A percentile compares a stretch with the other conserved stretches of the same genome.
These are phyloP conservation scores for Arenaria interpres DNA, from an alignment of 2,113 vertebrate genomes.

Conservation along the genomic window DNA sequence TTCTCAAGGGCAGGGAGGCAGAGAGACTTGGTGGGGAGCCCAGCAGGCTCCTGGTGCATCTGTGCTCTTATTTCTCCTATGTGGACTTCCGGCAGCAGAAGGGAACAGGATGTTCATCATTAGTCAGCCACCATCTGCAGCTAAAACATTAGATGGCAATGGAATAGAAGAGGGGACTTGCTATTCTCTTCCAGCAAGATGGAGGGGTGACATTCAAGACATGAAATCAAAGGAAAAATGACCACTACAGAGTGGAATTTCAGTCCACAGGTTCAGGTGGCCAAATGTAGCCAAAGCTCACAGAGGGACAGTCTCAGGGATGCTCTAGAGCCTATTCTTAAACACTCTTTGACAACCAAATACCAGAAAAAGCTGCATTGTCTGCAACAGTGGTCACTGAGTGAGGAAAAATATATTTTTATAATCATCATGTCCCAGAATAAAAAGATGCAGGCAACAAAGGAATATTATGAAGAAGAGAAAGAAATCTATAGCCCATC, in stretches of 20 bases:
- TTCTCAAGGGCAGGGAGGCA: not conserved
- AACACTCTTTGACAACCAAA: not conserved
- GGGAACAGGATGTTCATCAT: constrained; percentile 23
- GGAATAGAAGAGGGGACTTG: not conserved
- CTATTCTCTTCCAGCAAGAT: not conserved
- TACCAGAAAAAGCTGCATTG: not conserved
- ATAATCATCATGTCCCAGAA: not conserved
- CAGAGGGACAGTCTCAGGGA: not conserved
- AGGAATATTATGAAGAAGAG: not conserved
- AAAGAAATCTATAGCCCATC: not conserved
- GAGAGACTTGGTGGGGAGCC: not conserved
- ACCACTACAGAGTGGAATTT: not conserved
- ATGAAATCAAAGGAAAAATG: not conserved
- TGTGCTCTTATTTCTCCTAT: not conserved
- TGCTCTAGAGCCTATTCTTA: not conserved
- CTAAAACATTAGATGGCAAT: constrained; percentile 18
- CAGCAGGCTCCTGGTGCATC: not conserved
- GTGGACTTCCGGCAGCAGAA: constrained; percentile 8
- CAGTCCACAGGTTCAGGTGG: not conserved
- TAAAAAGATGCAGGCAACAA: not conserved
- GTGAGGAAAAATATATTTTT: not conserved
- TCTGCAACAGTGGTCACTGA: not conserved
- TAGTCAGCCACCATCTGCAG: constrained; percentile 23
- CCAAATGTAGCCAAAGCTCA: not conserved
- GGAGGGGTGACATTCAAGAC: not conserved